Evolutionary conservation across 2,113 vertebrate genomes (phyloP), one percentile per base, ranked within the genome.

Genomic region (Dunckerocampus dactyliophorus): DNA sequence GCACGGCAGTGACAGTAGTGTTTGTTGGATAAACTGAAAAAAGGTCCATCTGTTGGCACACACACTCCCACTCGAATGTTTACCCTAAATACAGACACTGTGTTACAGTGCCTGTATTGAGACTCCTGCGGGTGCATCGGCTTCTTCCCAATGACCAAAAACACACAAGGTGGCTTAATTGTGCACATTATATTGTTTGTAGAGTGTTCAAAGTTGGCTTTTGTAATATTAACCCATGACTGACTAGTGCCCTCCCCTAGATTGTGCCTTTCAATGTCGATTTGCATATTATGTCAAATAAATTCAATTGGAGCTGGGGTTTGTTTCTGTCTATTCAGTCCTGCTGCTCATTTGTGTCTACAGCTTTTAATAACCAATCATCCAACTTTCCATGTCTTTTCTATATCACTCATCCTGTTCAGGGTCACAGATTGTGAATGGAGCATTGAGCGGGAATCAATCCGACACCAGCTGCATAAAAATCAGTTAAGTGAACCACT

Each of bases 41-140:
- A 56, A 56, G 54, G 54, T 56, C 54, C 54, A 56, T 56, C 54
- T 56, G 54, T 56, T 56, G 54, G 37, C 54, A 42, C 53, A 56
- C 34, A 42, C 54, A 56, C 54, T 56, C 54, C 37, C 54, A 56
- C 37, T 20, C 54, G 34, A 56, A 56, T 56, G 54, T 56, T 56
- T 56, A 56, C 37, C 54, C 54, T 56, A 42, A 56, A 56, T 56
- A 56, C 54, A 56, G 54, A 56, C 54, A 42, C 37, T 15, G 54
- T 56, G 19, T 37, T 56, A 56, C n/a, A 15, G n/a, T 21, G 34
- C 34, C 28, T 34, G 51, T 34, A 22, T 54, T 13, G 31, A 39
- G 17, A 55, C 14, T 37, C 13, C 37, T 21, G 54, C 21, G 34
- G 37, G 37, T 56, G 54, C 37, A n/a, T 5, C 54, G 54, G n/a